Evolutionary conservation across 64 coral and sea anemone genomes (phyloP), one percentile per base, ranked within the genome.

Genomic region (Stichodactyla mertensii): DNA sequence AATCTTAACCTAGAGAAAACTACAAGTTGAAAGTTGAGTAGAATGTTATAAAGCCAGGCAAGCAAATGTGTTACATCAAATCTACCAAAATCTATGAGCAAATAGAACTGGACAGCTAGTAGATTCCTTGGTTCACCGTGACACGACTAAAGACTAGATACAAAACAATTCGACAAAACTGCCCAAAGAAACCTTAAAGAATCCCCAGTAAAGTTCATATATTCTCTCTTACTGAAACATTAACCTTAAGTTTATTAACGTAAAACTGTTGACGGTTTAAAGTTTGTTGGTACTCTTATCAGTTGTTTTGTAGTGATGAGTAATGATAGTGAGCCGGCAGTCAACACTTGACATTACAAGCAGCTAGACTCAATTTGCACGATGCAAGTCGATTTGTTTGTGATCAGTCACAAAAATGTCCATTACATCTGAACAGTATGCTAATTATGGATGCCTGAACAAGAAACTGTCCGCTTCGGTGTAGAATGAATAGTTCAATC

Each of bases 261-360:
- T 45, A 45, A 45, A 45, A 45, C 36, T 45, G 36, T 45, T 45
- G 36, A 45, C 36, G 36, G 36, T 45, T 45, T 45, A 45, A 45
- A 45, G 36, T 45, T 45, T 45, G 36, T 3, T 45, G 36, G 36
- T 45, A 45, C 36, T 45, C 22, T 22, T 22, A n/a, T 64, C 2
- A 18, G 61, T 64, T 7, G 6, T n/a, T 74, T 28, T 26, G 11
- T 74, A 23, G 23, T 8, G 23, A 31, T 23, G 69, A 74, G 9
- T 36, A 10, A 36, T 74, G 69, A 74, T 31, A 31, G 7, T 27
- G 22, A 23, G 69, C 12, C 23, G 7, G 7, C 23, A 23, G 78
- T 81, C 78, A 74, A 14, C 69, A 81, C 78, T 81, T 81, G 78
- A 81, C 16, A 9, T 81, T 81, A 81, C 78, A n/a, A 81, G 36